These are phyloP conservation scores for Brachirus orientalis DNA, from an alignment of 2,113 vertebrate genomes.

Conservation along the genomic window DNA sequence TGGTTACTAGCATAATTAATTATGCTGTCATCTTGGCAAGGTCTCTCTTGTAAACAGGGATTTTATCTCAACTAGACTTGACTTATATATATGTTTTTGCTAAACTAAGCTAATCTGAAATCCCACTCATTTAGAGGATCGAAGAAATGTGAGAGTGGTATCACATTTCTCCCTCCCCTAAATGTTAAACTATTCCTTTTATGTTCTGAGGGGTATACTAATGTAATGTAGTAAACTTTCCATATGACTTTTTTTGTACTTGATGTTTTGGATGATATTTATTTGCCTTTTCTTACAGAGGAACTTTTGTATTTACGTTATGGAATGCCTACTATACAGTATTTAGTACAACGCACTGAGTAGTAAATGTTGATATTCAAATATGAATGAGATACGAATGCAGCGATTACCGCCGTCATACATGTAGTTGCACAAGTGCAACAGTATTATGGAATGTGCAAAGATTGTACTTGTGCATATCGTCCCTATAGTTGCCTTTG, in stretches of 20 bases:
- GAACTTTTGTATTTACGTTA: slow-evolving; percentile 31
- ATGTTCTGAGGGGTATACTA: slow-evolving; percentile 6
- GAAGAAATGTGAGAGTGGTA: neutral
- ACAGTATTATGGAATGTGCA: slow-evolving; percentile 32
- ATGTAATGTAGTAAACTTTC: slow-evolving; percentile 22
- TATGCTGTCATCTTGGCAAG: too few species aligned
- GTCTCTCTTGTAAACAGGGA: too few species aligned
- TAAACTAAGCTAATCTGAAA: neutral
- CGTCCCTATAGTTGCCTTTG: slow-evolving; percentile 69
- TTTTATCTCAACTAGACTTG: too few species aligned
- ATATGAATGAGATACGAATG: neutral
- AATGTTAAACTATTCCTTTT: neutral
- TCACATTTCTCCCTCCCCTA: neutral
- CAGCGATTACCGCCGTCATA: slow-evolving; percentile 11
- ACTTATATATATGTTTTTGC: neutral
- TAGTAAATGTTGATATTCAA: slow-evolving; percentile 18
- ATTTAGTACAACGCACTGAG: slow-evolving; percentile 23
- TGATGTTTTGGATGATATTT: slow-evolving; percentile 56
- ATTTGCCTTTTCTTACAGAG: slow-evolving; percentile 54
- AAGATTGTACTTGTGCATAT: slow-evolving; percentile 59
- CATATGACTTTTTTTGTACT: slow-evolving; percentile 27
- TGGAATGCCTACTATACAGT: slow-evolving; percentile 3
- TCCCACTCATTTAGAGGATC: too few species aligned
- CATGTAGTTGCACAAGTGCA: slow-evolving; percentile 34
- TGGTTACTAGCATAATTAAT: too few species aligned